Percentiles rank a stretch among this genome's conserved stretches.
Evolutionary conservation across 2,888 invertebrate genomes (phyloP).

Genomic region (Ferdinandea cuprea): DNA sequence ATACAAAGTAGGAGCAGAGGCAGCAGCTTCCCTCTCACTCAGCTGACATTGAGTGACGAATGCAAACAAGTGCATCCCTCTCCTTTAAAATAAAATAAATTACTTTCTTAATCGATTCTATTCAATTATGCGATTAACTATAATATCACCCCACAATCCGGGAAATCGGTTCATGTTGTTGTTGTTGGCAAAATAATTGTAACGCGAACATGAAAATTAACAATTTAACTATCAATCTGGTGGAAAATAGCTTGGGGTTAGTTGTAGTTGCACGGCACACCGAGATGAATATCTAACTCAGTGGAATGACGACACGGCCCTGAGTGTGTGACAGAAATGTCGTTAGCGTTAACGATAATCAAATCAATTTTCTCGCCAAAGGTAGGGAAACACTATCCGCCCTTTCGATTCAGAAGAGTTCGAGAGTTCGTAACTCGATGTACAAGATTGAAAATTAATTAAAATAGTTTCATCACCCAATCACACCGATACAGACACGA

Average conservation of each 20-base stretch:
- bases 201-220: conserved; percentile 49
- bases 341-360: conserved; percentile 64
- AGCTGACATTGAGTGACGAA: conserved; percentile 53
- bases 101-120: conserved; percentile 45
- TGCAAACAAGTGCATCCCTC: conserved; percentile 41
- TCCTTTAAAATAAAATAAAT: conserved; percentile 20
- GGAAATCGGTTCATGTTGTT: too few species aligned
- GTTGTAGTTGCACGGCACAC: conserved; percentile 4
- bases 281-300: conserved; percentile 20
- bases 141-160: conserved; percentile 13
- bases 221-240: conserved; percentile 66
- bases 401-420: not conserved
- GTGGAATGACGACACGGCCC: not conserved
- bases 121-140: conserved; percentile 56
- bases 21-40: not conserved
- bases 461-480: conserved; percentile 67
- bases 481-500: conserved; percentile 27
- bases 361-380: conserved; percentile 59
- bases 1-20: not conserved
- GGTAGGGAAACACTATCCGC: conserved; percentile 13
- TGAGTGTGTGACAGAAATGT: conserved; percentile 15
- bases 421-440: conserved; percentile 24
- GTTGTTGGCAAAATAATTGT: conserved; percentile 1
- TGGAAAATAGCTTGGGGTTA: conserved; percentile 35
- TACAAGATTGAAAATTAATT: conserved; percentile 71